phyloP scores from a whole-genome alignment of 1,140 invertebrate genomes.

The Drosophila cardini region DNA sequence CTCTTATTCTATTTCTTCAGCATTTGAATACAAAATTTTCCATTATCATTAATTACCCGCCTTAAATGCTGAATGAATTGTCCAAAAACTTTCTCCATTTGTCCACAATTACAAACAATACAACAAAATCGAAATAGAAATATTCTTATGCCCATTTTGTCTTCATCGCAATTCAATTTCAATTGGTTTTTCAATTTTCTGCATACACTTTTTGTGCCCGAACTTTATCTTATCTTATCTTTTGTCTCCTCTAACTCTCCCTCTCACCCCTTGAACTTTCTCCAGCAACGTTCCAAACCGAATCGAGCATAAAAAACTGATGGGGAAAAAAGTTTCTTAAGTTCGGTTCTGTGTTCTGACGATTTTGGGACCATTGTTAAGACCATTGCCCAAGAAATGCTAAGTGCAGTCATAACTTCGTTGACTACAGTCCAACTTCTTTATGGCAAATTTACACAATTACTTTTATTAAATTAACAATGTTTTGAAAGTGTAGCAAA shows the following conservation, averaged over 20 bases:
- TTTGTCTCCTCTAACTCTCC: constrained; percentile 35
- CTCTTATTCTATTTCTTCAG: constrained; percentile 7
- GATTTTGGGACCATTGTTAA: constrained; percentile 60
- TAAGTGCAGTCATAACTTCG: constrained; percentile 38
- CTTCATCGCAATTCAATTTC: constrained; percentile 30
- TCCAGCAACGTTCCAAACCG: constrained; percentile 10
- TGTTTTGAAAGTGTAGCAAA: background rate
- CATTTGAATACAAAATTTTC: constrained; percentile 29
- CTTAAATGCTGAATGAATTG: constrained; percentile 33
- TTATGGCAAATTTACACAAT: constrained; percentile 10
- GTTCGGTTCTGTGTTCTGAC: constrained; percentile 49
- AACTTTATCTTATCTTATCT: constrained; percentile 68
- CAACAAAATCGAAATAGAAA: constrained; percentile 29
- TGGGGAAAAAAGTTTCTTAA: constrained; percentile 59
- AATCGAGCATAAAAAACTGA: constrained; percentile 62
- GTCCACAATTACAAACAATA: constrained; percentile 49
- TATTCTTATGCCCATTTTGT: background rate
- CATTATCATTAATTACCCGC: constrained; percentile 52
- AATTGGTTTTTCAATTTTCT: constrained; percentile 82
- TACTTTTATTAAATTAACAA: constrained; percentile 3
- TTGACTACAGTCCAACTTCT: constrained; percentile 13
- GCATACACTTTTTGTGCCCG: constrained; percentile 66
- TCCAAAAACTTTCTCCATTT: constrained; percentile 39
- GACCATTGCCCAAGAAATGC: constrained; percentile 46
- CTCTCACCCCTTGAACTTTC: constrained; percentile 11